Conservation (phyloP, 2,797 vertebrate species). For the Neosalanx taihuensis region DNA sequence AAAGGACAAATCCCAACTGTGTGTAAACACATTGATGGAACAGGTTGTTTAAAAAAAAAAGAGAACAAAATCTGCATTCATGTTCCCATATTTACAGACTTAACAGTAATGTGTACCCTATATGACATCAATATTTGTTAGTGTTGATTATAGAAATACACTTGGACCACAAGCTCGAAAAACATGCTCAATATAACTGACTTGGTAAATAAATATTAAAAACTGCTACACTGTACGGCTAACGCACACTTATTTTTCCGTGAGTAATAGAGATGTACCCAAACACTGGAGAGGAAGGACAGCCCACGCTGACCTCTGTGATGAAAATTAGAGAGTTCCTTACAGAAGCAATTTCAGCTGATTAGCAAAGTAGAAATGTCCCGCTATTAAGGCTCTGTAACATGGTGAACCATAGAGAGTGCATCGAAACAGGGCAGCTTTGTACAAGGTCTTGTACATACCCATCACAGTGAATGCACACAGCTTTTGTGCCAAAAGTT, state of each 20-base stretch:
- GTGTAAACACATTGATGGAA: neutral
- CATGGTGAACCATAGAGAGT: constrained; percentile 20
- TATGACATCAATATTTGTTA: too few relatives aligned
- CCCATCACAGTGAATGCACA: neutral
- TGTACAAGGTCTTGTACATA: neutral
- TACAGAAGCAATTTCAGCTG: constrained; percentile 33
- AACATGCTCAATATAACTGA: too few relatives aligned
- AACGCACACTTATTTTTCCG: constrained; percentile 2
- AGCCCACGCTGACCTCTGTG: constrained; percentile 31
- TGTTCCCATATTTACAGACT: too few relatives aligned
- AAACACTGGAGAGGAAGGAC: constrained; percentile 6
- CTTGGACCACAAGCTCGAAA: too few relatives aligned
- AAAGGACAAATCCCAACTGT: constrained; percentile 20
- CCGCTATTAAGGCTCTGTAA: constrained; percentile 11
- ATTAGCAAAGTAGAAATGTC: constrained; percentile 29
- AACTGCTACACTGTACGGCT: neutral
- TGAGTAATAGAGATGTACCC: neutral
- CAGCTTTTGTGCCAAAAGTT: neutral
- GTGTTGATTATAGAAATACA: too few relatives aligned
- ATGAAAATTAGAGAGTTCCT: constrained; percentile 38
- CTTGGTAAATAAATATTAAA: too few relatives aligned
- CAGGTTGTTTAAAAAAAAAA: neutral
- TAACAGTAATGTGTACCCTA: too few relatives aligned
- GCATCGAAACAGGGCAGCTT: constrained; percentile 8
- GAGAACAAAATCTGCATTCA: too few relatives aligned